Percentiles rank a stretch among this genome's conserved stretches.
These are phyloP conservation scores for Geophilus truncorum DNA, from an alignment of 2,888 invertebrate genomes.

Conservation along the genomic window DNA sequence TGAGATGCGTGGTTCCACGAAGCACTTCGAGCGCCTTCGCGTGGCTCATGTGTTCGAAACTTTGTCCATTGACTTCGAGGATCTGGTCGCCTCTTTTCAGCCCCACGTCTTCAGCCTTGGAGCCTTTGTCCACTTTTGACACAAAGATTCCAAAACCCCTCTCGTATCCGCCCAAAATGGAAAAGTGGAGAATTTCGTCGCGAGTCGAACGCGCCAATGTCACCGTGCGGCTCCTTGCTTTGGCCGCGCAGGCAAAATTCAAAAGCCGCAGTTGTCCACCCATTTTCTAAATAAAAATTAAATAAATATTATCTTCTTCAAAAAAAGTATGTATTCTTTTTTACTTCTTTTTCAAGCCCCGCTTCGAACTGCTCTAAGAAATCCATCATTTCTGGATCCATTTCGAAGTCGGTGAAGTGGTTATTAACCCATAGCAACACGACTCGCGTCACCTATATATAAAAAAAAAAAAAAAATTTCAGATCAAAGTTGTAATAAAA, in stretches of 20 bases:
- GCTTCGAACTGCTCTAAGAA: constrained; percentile 89
- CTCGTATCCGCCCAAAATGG: constrained; percentile 89
- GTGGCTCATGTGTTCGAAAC: constrained; percentile 88
- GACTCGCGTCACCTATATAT: constrained; percentile 77
- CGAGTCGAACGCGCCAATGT: constrained; percentile 86
- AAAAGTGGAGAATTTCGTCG: constrained; percentile 86
- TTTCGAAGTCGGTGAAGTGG: constrained; percentile 96
- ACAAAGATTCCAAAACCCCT: constrained; percentile 90
- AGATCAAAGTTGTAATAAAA: background rate
- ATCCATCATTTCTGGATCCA: constrained; percentile 92
- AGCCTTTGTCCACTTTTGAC: constrained; percentile 84
- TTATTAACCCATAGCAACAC: constrained; percentile 98
- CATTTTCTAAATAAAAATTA: too few relatives aligned
- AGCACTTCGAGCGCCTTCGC: constrained; percentile 88
- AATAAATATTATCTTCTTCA: too few relatives aligned
- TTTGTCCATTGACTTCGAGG: constrained; percentile 94
- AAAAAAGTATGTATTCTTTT: too few relatives aligned
- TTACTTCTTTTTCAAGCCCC: constrained; percentile 69
- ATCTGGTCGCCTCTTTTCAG: constrained; percentile 96
- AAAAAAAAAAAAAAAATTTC: background rate
- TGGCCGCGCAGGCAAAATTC: constrained; percentile 95
- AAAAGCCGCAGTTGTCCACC: constrained; percentile 66
- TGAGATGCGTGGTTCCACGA: constrained; percentile 87
- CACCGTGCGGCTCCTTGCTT: constrained; percentile 85
- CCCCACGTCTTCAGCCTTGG: constrained; percentile 93